Evolutionary conservation across 2,888 invertebrate species (phyloP).

Genomic region (Thymelicus sylvestris): DNA sequence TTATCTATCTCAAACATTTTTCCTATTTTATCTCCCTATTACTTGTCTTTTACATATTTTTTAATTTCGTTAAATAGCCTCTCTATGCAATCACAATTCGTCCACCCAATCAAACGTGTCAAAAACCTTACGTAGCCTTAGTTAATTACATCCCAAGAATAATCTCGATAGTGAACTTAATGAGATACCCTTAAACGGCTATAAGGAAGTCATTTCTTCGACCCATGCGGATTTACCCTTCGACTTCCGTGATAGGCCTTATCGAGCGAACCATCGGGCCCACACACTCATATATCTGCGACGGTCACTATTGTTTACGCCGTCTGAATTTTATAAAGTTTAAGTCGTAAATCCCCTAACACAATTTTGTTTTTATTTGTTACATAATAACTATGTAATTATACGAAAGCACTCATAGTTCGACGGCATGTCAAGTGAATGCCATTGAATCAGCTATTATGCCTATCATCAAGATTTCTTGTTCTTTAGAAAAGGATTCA

Average conservation of each 20-base stretch:
- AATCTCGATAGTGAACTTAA: constrained; percentile 34
- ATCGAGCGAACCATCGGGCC: constrained; percentile 45
- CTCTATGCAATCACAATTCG: neutral
- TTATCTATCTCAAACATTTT: too few species aligned
- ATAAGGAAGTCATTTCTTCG: constrained; percentile 44
- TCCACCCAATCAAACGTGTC: neutral
- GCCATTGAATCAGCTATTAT: too few species aligned
- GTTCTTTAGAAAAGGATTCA: too few species aligned
- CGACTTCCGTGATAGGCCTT: constrained; percentile 46
- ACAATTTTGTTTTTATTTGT: neutral
- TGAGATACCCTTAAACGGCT: constrained; percentile 42
- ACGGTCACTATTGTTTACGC: constrained; percentile 33
- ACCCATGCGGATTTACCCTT: constrained; percentile 44
- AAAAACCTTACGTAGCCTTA: constrained; percentile 20
- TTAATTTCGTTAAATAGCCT: neutral
- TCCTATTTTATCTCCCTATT: too few species aligned
- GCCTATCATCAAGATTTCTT: too few species aligned
- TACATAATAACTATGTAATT: too few species aligned
- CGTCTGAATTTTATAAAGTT: constrained; percentile 40
- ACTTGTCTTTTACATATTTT: too few species aligned
- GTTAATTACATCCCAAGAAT: constrained; percentile 27
- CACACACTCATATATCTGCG: constrained; percentile 36
- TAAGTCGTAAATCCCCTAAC: neutral
- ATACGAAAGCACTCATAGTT: too few species aligned
- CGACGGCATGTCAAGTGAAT: too few species aligned